Conservation (phyloP, 2,113 vertebrate genomes). For the Thinocorus orbignyianus region DNA sequence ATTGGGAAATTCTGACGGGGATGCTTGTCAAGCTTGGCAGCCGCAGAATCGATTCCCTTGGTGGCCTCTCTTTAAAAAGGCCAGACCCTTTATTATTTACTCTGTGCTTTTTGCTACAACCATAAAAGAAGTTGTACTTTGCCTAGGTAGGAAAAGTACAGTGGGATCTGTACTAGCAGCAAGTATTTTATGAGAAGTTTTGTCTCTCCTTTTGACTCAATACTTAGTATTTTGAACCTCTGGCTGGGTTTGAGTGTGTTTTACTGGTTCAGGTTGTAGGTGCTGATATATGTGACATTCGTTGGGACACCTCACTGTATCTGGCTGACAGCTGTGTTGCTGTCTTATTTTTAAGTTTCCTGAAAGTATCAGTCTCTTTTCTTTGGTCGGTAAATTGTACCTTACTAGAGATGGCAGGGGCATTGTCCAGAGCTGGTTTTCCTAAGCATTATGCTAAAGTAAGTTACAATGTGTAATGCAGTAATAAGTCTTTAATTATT, state of each 20-base stretch:
- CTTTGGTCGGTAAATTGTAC: not conserved
- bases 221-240: not conserved
- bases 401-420: not conserved
- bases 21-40: not conserved
- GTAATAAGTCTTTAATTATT: not conserved
- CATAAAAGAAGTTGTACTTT: not conserved
- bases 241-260: not conserved
- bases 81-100: not conserved
- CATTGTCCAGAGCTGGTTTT: not conserved
- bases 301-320: not conserved
- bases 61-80: not conserved
- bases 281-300: not conserved
- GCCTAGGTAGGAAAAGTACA: not conserved
- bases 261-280: not conserved
- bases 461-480: not conserved
- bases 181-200: not conserved
- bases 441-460: not conserved
- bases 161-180: not conserved
- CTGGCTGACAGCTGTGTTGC: not conserved
- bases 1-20: not conserved
- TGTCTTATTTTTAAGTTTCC: not conserved
- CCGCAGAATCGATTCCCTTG: not conserved
- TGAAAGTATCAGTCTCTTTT: not conserved
- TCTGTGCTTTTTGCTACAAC: not conserved
- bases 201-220: not conserved